phyloP scores from a whole-genome alignment of 2,888 invertebrate genomes.

The Philonicus albiceps region DNA sequence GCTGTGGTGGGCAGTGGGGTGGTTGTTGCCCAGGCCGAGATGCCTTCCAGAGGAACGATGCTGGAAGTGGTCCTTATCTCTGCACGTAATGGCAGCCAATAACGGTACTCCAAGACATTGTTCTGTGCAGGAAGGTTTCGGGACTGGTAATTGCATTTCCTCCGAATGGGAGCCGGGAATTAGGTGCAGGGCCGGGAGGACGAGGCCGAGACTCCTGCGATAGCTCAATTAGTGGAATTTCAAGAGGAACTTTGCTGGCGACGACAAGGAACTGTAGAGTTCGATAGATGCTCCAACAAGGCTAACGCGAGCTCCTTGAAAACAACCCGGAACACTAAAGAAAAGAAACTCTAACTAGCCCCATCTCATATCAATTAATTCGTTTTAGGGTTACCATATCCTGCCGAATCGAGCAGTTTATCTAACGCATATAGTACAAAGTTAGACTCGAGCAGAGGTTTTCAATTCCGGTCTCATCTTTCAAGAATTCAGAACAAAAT shows the following conservation, averaged over 20 bases:
- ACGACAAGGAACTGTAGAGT: not conserved
- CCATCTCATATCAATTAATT: not conserved
- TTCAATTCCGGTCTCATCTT: too few species aligned
- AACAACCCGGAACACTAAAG: not conserved
- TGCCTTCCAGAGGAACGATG: not conserved
- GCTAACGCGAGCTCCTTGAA: not conserved
- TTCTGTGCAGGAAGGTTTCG: not conserved
- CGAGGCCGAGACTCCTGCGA: not conserved
- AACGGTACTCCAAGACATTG: not conserved
- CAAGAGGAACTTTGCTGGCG: not conserved
- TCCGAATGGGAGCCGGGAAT: not conserved
- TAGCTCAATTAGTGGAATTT: conserved; percentile 19
- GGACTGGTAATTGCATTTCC: conserved; percentile 13
- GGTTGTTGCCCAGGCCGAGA: not conserved
- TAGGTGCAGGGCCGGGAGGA: not conserved
- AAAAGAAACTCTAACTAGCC: not conserved
- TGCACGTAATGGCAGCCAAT: conserved; percentile 32
- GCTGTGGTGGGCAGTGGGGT: not conserved
- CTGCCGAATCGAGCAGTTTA: too few species aligned
- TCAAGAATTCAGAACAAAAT: too few species aligned
- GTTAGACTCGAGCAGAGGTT: too few species aligned
- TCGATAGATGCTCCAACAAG: not conserved
- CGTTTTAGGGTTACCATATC: not conserved
- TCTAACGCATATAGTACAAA: too few species aligned
- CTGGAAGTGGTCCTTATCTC: conserved; percentile 20